Evolutionary conservation across 1,140 invertebrate species (phyloP), one percentile per base, ranked within the genome.

Genomic region (Gryllus bimaculatus): DNA sequence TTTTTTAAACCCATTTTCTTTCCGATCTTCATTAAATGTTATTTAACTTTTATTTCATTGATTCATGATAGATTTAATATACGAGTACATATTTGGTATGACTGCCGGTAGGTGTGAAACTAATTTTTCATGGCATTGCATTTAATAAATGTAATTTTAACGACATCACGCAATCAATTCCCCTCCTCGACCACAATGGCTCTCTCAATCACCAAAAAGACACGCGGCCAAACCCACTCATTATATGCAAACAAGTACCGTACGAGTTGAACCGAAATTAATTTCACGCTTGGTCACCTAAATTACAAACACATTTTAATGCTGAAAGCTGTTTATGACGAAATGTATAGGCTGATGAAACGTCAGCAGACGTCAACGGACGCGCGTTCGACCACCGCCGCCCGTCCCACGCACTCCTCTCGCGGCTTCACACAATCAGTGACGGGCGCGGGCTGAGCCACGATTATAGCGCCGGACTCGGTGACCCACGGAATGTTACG

Each of bases 231-330:
- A 39, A 39, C 26, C 26, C 26, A 39, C 26, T 39, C 26, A 66
- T 13, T 66, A 66, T 66, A 66, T 66, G 54, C 18, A 13, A 66
- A 66, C 7, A 66, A 13, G 54, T 66, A 18, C 54, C 54, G 18
- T 18, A 7, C 18, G 54, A 66, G 54, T 13, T 13, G 10, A 10
- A 18, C 54, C 10, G 10, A 66, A 18, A 66, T 66, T 66, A 66
- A 66, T 66, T 66, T 18, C 10, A 66, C 54, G 10, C 54, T 66
- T 66, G 54, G 54, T 66, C 54, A 66, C 54, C 54, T 66, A 66
- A 66, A 66, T 66, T 66, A 66, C 54, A 66, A 66, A 66, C 26
- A 66, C 54, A 66, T 66, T 66, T 66, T 66, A 66, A 66, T 66
- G 54, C 54, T 66, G 54, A 66, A 66, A 66, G 54, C 54, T 66